Conservation (phyloP, 2,888 invertebrate genomes). For the Volucella zonaria region DNA sequence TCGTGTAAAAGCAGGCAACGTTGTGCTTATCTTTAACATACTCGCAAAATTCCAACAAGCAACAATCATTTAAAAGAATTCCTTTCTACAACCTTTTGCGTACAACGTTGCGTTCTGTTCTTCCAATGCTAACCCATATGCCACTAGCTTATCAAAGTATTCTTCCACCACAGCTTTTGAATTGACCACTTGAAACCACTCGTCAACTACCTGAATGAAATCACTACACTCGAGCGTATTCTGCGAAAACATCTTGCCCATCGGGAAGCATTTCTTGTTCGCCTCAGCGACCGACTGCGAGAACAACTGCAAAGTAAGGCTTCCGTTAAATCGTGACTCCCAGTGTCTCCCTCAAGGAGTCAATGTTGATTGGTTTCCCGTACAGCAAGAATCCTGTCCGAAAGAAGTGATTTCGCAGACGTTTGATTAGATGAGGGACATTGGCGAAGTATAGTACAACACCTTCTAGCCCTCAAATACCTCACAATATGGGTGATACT, state of each 20-base stretch:
- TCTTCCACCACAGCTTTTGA: background rate
- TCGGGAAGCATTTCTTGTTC: constrained; percentile 28
- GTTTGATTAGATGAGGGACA: constrained; percentile 48
- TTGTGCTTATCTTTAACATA: constrained; percentile 8
- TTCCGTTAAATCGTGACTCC: constrained; percentile 16
- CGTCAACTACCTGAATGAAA: constrained; percentile 38
- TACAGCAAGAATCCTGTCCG: constrained; percentile 1
- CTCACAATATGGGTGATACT: constrained; percentile 13
- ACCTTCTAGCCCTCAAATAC: constrained; percentile 20
- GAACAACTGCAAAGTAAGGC: constrained; percentile 28
- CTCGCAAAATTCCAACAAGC: constrained; percentile 12
- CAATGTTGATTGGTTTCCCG: background rate
- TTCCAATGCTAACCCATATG: constrained; percentile 25
- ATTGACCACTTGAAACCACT: constrained; percentile 42
- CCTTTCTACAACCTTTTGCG: constrained; percentile 3
- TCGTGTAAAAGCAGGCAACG: constrained; percentile 25
- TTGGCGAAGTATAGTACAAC: constrained; percentile 41
- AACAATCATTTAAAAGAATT: constrained; percentile 25
- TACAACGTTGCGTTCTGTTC: constrained; percentile 21
- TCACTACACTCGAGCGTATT: constrained; percentile 36
- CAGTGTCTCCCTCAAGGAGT: constrained; percentile 32
- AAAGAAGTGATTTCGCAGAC: constrained; percentile 39
- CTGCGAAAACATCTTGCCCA: constrained; percentile 23
- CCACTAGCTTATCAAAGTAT: background rate
- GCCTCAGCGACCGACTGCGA: constrained; percentile 24